These are phyloP conservation scores for Sarcophaga bullata DNA, from an alignment of 1,140 invertebrate species.

Conservation along the genomic window DNA sequence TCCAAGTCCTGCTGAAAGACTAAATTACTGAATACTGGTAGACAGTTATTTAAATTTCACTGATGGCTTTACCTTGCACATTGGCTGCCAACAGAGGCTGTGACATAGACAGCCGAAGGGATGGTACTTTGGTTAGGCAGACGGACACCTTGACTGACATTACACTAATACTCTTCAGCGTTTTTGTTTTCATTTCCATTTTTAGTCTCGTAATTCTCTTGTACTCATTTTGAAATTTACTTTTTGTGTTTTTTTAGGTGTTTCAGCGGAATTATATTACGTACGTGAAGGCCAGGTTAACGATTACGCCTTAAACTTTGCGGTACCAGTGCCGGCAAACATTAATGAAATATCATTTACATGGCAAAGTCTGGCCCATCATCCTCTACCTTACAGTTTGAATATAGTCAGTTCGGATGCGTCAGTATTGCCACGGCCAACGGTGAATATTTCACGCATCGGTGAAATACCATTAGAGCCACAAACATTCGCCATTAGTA, in stretches of 20 bases:
- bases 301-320: constrained; percentile 84
- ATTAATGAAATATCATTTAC: constrained; percentile 87
- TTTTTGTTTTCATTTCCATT: constrained; percentile 6
- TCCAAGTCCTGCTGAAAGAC: constrained; percentile 5
- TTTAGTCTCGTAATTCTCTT: constrained; percentile 36
- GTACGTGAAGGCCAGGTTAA: constrained; percentile 88
- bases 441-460: constrained; percentile 82
- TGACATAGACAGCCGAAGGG: not conserved
- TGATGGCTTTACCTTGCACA: not conserved
- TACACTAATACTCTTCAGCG: constrained; percentile 3
- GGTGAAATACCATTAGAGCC: constrained; percentile 81
- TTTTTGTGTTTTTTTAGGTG: constrained; percentile 70
- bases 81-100: not conserved
- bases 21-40: not conserved
- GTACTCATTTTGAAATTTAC: constrained; percentile 2
- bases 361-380: constrained; percentile 82
- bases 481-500: constrained; percentile 82
- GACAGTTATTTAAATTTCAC: not conserved
- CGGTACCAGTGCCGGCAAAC: constrained; percentile 82
- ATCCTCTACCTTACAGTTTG: constrained; percentile 82
- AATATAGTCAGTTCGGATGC: constrained; percentile 79
- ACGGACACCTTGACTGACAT: constrained; percentile 12
- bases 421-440: constrained; percentile 78
- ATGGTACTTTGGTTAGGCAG: no score
- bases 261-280: constrained; percentile 87